These are phyloP conservation scores for Hyppa rectilinea DNA, from an alignment of 2,888 invertebrate genomes.

Conservation along the genomic window DNA sequence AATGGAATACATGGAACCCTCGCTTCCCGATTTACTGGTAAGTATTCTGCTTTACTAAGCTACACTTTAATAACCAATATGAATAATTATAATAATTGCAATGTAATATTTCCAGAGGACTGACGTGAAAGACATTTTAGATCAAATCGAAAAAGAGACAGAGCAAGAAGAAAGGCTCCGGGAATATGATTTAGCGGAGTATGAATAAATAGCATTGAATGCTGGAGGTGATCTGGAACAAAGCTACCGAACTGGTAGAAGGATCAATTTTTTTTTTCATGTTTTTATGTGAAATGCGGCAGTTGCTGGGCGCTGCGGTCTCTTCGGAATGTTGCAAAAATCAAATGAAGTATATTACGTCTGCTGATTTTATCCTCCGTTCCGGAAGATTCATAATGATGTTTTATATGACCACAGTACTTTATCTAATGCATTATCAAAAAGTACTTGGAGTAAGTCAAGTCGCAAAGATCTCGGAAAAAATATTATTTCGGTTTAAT, in stretches of 20 bases:
- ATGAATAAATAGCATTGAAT: conserved; percentile 21
- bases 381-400: background rate
- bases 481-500: conserved; percentile 44
- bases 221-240: conserved; percentile 21
- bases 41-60: conserved; percentile 40
- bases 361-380: conserved; percentile 5
- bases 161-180: conserved; percentile 27
- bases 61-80: background rate
- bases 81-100: no score
- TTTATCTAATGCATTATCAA: conserved; percentile 13
- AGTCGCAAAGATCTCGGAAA: conserved; percentile 67
- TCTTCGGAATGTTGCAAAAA: conserved; percentile 14
- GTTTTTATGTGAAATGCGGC: background rate
- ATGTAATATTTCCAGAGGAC: conserved; percentile 70
- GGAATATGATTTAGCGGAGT: conserved; percentile 16
- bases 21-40: conserved; percentile 75
- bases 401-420: conserved; percentile 8
- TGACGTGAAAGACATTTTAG: conserved; percentile 72
- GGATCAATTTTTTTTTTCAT: conserved; percentile 7
- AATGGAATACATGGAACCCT: conserved; percentile 66
- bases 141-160: conserved; percentile 63
- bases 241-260: conserved; percentile 20
- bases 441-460: conserved; percentile 44
- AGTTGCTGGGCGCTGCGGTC: background rate
- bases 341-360: conserved; percentile 9